Conservation (phyloP, 2,888 invertebrate genomes). For the Melanotus villosus region DNA sequence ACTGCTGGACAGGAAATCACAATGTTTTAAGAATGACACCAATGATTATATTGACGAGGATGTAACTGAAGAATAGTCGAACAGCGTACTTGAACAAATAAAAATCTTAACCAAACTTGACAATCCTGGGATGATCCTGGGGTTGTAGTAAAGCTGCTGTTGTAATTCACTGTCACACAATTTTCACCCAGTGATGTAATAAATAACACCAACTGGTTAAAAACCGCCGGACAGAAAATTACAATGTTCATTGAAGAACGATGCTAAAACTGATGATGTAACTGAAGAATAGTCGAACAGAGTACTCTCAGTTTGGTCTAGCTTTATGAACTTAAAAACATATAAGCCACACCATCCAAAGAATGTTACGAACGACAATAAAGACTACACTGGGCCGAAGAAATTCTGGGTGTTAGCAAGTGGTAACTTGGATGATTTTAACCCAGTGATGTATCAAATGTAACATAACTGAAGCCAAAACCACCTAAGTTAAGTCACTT, state of each 20-base stretch:
- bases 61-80: too few species aligned
- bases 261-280: too few species aligned
- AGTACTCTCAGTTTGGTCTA: neutral
- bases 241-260: neutral
- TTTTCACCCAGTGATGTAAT: constrained; percentile 45
- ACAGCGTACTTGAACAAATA: neutral
- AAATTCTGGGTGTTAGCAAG: too few species aligned
- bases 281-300: neutral
- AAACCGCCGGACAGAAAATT: constrained; percentile 41
- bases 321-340: neutral
- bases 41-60: too few species aligned
- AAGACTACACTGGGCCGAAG: too few species aligned
- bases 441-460: constrained; percentile 1
- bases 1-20: constrained; percentile 38
- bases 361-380: neutral
- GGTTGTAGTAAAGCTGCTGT: neutral
- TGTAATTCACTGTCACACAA: neutral
- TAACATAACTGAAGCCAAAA: neutral
- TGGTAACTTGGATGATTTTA: neutral
- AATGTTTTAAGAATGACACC: neutral
- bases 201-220: constrained; percentile 49
- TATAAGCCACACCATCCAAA: neutral
- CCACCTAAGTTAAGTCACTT: neutral
- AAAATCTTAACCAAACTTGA: too few species aligned
- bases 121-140: too few species aligned